Percentiles rank a stretch among this genome's conserved stretches.
Conservation (phyloP, 2,113 vertebrate species). For the Paradisaea rubra region DNA sequence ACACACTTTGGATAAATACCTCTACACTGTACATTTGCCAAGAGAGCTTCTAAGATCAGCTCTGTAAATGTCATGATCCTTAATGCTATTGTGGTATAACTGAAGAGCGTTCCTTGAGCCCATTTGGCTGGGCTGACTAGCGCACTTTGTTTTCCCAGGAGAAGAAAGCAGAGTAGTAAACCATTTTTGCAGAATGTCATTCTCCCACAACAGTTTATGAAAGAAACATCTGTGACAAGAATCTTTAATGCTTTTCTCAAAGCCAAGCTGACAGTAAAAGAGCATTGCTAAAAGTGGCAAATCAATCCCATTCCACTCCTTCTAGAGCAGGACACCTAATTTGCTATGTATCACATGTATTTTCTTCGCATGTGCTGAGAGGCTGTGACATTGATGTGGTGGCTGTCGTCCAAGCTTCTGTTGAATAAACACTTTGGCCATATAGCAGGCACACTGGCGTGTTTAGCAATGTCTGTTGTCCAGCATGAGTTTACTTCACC, state of each 20-base stretch:
- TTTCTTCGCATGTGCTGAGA: slow-evolving; percentile 80
- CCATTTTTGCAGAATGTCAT: slow-evolving; percentile 80
- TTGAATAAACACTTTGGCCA: slow-evolving; percentile 83
- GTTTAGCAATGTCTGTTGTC: slow-evolving; percentile 60
- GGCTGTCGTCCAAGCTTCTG: slow-evolving; percentile 82
- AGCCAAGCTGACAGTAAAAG: slow-evolving; percentile 76
- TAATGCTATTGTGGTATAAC: slow-evolving; percentile 73
- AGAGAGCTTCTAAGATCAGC: slow-evolving; percentile 74
- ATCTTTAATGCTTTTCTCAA: slow-evolving; percentile 80
- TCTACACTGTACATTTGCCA: slow-evolving; percentile 70
- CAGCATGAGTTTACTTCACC: slow-evolving; percentile 46
- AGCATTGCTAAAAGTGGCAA: slow-evolving; percentile 75
- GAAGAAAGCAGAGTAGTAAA: slow-evolving; percentile 80
- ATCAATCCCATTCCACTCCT: slow-evolving; percentile 72
- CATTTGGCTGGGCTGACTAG: slow-evolving; percentile 72
- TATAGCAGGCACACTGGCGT: slow-evolving; percentile 77
- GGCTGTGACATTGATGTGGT: slow-evolving; percentile 77
- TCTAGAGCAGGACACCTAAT: slow-evolving; percentile 81
- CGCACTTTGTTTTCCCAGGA: slow-evolving; percentile 75
- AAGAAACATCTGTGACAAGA: slow-evolving; percentile 87
- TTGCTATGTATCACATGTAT: slow-evolving; percentile 86
- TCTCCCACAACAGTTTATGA: slow-evolving; percentile 84
- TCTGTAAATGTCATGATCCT: slow-evolving; percentile 74
- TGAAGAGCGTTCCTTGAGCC: slow-evolving; percentile 74
- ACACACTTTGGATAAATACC: slow-evolving; percentile 70